These are phyloP conservation scores for Iselma pallidipennis DNA, from an alignment of 2,888 invertebrate genomes.

Conservation along the genomic window DNA sequence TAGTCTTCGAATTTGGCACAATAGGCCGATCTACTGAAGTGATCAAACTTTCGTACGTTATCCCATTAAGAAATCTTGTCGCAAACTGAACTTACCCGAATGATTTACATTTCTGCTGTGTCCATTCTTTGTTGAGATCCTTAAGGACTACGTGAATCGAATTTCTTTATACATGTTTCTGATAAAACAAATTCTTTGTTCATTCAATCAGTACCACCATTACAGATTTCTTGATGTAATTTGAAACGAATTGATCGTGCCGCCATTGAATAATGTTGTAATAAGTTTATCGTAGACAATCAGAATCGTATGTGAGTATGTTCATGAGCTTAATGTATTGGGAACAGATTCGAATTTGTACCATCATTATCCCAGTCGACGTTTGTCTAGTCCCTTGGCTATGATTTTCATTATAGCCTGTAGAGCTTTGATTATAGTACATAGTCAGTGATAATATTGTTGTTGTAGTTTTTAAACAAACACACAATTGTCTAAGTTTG, in stretches of 20 bases:
- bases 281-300: conserved; percentile 27
- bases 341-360: conserved; percentile 29
- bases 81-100: neutral
- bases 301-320: conserved; percentile 25
- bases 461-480: too few relatives aligned
- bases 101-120: conserved; percentile 3
- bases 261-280: conserved; percentile 18
- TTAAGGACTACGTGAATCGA: conserved; percentile 1
- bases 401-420: conserved; percentile 13
- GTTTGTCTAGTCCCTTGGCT: conserved; percentile 23
- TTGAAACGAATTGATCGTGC: conserved; percentile 21
- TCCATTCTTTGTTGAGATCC: neutral
- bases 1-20: neutral
- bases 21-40: neutral
- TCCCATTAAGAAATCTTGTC: neutral
- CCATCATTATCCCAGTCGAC: conserved; percentile 27
- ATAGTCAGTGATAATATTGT: neutral
- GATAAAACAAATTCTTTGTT: neutral
- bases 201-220: too few relatives aligned
- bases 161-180: neutral
- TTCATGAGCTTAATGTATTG: conserved; percentile 19
- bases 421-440: conserved; percentile 13
- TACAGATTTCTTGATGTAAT: too few relatives aligned
- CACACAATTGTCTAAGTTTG: too few relatives aligned
- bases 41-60: neutral